Conservation (phyloP, 2,113 vertebrate genomes). For the Lampris incognitus region DNA sequence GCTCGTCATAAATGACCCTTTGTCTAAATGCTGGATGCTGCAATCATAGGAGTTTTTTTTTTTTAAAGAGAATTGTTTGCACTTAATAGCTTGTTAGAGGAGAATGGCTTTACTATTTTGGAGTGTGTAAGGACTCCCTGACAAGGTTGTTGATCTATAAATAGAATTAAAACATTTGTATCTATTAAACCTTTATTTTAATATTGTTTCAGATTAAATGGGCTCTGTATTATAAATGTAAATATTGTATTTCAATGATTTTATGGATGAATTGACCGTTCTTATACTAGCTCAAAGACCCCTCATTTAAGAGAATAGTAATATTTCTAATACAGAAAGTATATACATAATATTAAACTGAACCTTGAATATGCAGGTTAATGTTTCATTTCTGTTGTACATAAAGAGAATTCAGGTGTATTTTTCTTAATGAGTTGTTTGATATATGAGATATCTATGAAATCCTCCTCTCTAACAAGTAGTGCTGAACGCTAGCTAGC, state of each 20-base stretch:
- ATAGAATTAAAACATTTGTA: slow-evolving; percentile 84
- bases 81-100: slow-evolving; percentile 89
- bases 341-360: slow-evolving; percentile 86
- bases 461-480: slow-evolving; percentile 72
- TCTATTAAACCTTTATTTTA: slow-evolving; percentile 92
- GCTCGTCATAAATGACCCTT: slow-evolving; percentile 65
- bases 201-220: slow-evolving; percentile 84
- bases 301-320: slow-evolving; percentile 85
- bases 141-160: slow-evolving; percentile 81
- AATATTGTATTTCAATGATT: slow-evolving; percentile 79
- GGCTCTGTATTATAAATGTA: slow-evolving; percentile 87
- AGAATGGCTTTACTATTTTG: slow-evolving; percentile 85
- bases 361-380: slow-evolving; percentile 87
- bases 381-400: slow-evolving; percentile 80
- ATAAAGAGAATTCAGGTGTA: slow-evolving; percentile 82
- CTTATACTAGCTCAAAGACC: slow-evolving; percentile 82
- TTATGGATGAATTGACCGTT: slow-evolving; percentile 77
- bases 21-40: slow-evolving; percentile 89
- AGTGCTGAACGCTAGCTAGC: slow-evolving; percentile 68
- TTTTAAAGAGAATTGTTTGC: slow-evolving; percentile 85
- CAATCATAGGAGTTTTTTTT: slow-evolving; percentile 79
- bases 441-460: slow-evolving; percentile 68
- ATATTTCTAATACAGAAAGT: slow-evolving; percentile 91
- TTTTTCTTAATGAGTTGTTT: slow-evolving; percentile 78
- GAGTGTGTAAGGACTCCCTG: slow-evolving; percentile 80